These are phyloP conservation scores for Galaxias olidus DNA, from an alignment of 2,797 vertebrate species.

Conservation along the genomic window DNA sequence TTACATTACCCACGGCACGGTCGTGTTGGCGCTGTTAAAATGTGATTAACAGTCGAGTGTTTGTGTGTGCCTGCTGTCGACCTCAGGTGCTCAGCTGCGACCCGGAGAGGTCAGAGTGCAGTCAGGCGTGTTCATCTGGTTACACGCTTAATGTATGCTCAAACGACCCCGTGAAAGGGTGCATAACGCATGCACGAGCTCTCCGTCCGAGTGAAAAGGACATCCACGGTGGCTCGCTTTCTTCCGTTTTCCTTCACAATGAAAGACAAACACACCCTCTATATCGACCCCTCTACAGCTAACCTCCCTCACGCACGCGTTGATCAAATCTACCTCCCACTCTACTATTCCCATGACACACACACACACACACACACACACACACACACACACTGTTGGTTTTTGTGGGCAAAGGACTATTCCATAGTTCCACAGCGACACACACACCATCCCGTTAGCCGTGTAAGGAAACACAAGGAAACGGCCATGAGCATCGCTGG, in stretches of 20 bases:
- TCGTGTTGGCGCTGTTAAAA: background rate
- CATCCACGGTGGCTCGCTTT: background rate
- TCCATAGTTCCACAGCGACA: background rate
- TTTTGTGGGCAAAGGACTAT: too few species aligned
- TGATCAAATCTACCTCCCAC: background rate
- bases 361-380: background rate
- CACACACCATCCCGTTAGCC: background rate
- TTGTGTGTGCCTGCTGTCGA: background rate
- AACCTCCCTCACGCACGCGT: too few species aligned
- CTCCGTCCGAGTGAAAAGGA: too few species aligned
- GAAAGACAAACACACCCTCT: background rate
- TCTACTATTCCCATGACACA: background rate
- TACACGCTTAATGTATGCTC: too few species aligned
- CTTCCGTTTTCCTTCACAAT: too few species aligned
- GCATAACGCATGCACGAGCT: background rate
- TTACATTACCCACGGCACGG: conserved; percentile 4
- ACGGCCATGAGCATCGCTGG: too few species aligned
- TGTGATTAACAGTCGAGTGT: background rate
- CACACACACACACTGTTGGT: background rate
- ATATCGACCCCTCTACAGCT: background rate
- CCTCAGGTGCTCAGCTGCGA: too few species aligned
- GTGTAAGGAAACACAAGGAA: too few species aligned
- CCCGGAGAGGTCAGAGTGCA: background rate
- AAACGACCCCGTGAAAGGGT: too few species aligned
- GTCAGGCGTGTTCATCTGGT: background rate